Conservation (phyloP, 2,888 invertebrate genomes). For the Sphinx pinastri region DNA sequence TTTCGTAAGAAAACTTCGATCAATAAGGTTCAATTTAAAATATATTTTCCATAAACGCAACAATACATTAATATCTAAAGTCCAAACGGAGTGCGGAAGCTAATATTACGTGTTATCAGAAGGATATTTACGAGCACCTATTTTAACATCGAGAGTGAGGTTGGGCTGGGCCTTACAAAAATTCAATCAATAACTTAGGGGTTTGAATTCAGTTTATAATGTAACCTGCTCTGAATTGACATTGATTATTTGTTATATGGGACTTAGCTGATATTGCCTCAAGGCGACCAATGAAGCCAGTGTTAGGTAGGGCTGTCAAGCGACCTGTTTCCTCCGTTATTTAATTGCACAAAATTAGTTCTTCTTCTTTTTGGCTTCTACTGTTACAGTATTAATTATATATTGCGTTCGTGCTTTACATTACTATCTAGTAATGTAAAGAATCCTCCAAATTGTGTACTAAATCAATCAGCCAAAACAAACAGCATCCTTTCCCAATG, state of each 20-base stretch:
- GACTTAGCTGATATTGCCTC: too few relatives aligned
- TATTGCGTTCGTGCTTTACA: too few relatives aligned
- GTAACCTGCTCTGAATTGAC: neutral
- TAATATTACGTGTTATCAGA: slow-evolving; percentile 12
- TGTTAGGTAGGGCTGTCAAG: too few relatives aligned
- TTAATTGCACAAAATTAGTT: too few relatives aligned
- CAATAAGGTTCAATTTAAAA: slow-evolving; percentile 3
- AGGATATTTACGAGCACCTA: slow-evolving; percentile 15
- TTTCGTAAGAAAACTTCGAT: neutral
- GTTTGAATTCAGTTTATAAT: neutral
- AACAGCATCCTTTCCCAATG: slow-evolving; percentile 13
- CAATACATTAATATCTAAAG: neutral
- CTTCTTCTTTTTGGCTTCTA: too few relatives aligned
- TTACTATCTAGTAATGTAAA: neutral
- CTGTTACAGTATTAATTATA: too few relatives aligned
- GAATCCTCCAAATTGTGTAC: neutral
- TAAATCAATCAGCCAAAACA: slow-evolving; percentile 13
- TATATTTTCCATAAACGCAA: neutral
- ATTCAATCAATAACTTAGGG: slow-evolving; percentile 11
- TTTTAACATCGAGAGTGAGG: neutral
- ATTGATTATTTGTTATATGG: too few relatives aligned
- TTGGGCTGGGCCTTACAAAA: slow-evolving; percentile 6
- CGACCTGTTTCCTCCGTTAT: too few relatives aligned
- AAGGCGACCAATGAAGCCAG: too few relatives aligned
- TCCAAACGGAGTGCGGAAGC: slow-evolving; percentile 1